Conservation (phyloP, 2,888 invertebrate species). For the Archips crataeganus region DNA sequence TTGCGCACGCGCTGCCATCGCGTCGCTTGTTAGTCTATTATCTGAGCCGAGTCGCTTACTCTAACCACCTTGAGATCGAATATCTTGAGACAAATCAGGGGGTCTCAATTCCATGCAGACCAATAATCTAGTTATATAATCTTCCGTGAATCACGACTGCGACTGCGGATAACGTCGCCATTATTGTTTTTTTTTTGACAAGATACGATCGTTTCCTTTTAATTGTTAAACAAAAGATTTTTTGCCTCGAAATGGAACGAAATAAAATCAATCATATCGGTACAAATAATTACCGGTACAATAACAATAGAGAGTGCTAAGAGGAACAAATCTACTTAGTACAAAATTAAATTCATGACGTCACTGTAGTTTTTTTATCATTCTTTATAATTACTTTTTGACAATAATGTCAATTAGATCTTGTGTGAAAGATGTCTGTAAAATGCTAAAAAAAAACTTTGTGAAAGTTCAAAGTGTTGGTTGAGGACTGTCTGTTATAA, state of each 20-base stretch:
- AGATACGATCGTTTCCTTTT: conserved; percentile 20
- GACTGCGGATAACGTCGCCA: conserved; percentile 40
- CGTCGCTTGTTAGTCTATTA: conserved; percentile 79
- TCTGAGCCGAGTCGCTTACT: conserved; percentile 69
- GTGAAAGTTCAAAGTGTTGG: neutral
- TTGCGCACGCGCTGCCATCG: conserved; percentile 74
- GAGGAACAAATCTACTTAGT: conserved; percentile 9
- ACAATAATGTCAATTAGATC: too few species aligned
- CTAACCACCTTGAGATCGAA: conserved; percentile 69
- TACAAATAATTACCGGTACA: conserved; percentile 7
- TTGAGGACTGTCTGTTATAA: neutral
- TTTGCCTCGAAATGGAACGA: neutral
- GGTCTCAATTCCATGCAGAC: conserved; percentile 49
- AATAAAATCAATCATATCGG: neutral
- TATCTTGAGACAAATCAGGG: conserved; percentile 66
- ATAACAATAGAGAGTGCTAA: conserved; percentile 8
- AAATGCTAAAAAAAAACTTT: neutral
- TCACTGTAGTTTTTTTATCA: neutral
- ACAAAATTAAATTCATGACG: neutral
- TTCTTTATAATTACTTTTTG: neutral
- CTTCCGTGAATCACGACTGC: conserved; percentile 41
- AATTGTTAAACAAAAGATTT: conserved; percentile 32
- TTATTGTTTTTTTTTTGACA: conserved; percentile 21
- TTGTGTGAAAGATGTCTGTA: neutral
- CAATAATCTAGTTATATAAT: conserved; percentile 37